A percentile compares a stretch with the other conserved stretches of the same genome.
phyloP scores from a whole-genome alignment of 2,888 invertebrate species.

The Apotomis capreana region DNA sequence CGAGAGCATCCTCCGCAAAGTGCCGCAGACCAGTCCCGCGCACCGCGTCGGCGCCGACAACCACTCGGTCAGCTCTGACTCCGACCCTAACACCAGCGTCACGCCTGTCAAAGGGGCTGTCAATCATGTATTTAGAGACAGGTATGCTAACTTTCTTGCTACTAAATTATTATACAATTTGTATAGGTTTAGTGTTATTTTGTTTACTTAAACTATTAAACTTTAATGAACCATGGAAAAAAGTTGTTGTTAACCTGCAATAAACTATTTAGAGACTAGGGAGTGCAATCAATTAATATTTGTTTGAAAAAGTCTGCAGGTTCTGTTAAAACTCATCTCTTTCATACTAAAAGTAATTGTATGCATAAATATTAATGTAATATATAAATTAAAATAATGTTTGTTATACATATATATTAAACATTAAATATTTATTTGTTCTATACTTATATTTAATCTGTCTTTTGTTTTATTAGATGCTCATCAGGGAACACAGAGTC shows the following conservation, averaged over 20 bases:
- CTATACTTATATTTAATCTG: background rate
- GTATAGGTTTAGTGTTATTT: background rate
- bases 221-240: too few relatives aligned
- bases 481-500: conserved; percentile 70
- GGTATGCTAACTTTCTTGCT: conserved; percentile 69
- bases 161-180: background rate
- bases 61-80: conserved; percentile 88
- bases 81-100: conserved; percentile 86
- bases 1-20: conserved; percentile 65
- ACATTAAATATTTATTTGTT: background rate
- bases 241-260: too few relatives aligned
- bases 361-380: too few relatives aligned
- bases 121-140: conserved; percentile 82
- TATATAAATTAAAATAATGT: too few relatives aligned
- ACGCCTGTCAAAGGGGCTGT: conserved; percentile 84
- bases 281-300: too few relatives aligned
- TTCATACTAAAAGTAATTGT: too few relatives aligned
- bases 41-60: conserved; percentile 71
- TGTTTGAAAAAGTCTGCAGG: too few relatives aligned
- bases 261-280: too few relatives aligned
- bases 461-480: conserved; percentile 58
- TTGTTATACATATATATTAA: background rate
- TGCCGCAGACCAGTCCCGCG: conserved; percentile 67
- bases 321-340: too few relatives aligned
- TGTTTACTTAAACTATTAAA: too few relatives aligned